phyloP scores from a whole-genome alignment of 2,113 vertebrate species.

The Tachysurus vachellii region DNA sequence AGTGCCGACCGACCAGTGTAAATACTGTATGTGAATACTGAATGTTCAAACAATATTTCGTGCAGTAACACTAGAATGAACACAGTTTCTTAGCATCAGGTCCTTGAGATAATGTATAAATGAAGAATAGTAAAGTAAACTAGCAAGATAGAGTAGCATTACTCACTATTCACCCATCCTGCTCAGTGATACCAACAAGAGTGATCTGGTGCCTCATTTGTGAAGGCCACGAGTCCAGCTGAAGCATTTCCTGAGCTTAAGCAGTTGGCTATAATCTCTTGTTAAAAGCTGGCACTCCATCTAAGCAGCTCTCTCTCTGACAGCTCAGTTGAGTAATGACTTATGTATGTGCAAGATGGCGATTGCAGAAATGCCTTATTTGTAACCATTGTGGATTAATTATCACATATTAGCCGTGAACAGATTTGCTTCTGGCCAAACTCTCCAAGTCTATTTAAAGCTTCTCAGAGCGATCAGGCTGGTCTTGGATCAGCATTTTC shows the following conservation, averaged over 20 bases:
- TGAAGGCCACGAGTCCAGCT: background rate
- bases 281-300: constrained; percentile 36
- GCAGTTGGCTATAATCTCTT: constrained; percentile 29
- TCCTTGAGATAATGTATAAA: too few relatives aligned
- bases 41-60: too few relatives aligned
- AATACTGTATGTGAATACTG: too few relatives aligned
- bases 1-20: too few relatives aligned
- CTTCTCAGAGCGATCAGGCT: background rate
- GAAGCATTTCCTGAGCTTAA: constrained; percentile 31
- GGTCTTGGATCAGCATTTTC: constrained; percentile 5
- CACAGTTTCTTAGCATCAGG: too few relatives aligned
- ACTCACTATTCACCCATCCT: background rate
- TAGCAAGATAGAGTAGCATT: background rate
- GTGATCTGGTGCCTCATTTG: background rate
- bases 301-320: constrained; percentile 24
- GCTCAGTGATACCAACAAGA: background rate
- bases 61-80: too few relatives aligned
- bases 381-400: constrained; percentile 37
- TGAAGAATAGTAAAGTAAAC: constrained; percentile 15
- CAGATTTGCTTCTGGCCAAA: constrained; percentile 27
- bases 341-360: constrained; percentile 40
- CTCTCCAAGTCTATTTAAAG: constrained; percentile 33
- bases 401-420: constrained; percentile 24
- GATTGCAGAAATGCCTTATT: constrained; percentile 16
- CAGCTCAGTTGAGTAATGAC: constrained; percentile 40